A percentile compares a stretch with the other conserved stretches of the same genome.
These are phyloP conservation scores for Hyperopisus bebe DNA, from an alignment of 2,113 vertebrate species.

Conservation along the genomic window DNA sequence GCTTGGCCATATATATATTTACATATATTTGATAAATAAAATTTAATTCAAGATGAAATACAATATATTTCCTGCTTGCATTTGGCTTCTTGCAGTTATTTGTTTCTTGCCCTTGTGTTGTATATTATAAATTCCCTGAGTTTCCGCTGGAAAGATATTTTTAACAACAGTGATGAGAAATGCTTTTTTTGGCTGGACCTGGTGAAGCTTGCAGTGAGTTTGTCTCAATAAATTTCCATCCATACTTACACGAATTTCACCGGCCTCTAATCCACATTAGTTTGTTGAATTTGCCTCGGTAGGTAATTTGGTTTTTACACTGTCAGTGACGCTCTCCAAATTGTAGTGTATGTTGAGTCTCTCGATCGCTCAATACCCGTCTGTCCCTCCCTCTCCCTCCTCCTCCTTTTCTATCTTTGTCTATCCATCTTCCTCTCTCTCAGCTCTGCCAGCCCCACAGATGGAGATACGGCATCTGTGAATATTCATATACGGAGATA, in stretches of 20 bases:
- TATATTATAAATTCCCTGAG: not conserved
- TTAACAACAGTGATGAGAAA: not conserved
- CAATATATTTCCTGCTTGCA: not conserved
- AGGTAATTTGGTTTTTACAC: not conserved
- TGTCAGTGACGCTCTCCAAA: not conserved
- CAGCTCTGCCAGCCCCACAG: constrained; percentile 41
- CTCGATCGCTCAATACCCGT: not conserved
- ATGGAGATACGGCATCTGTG: constrained; percentile 51
- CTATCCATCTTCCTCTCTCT: not conserved
- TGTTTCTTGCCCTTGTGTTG: not conserved
- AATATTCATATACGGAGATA: constrained; percentile 53
- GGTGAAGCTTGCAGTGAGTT: not conserved
- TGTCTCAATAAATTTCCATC: not conserved
- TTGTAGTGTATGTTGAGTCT: not conserved
- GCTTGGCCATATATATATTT: not conserved
- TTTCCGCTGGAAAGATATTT: not conserved
- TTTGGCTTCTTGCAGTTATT: not conserved
- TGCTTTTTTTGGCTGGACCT: not conserved
- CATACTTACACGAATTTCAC: not conserved
- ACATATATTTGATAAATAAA: not conserved
- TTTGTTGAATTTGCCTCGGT: not conserved
- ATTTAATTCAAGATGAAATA: not conserved
- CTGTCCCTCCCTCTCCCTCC: not conserved
- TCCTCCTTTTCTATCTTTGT: not conserved
- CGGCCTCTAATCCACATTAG: not conserved